Percentiles rank a stretch among this genome's conserved stretches.
phyloP scores from a whole-genome alignment of 2,797 vertebrate genomes.

The Apodemus agrarius region DNA sequence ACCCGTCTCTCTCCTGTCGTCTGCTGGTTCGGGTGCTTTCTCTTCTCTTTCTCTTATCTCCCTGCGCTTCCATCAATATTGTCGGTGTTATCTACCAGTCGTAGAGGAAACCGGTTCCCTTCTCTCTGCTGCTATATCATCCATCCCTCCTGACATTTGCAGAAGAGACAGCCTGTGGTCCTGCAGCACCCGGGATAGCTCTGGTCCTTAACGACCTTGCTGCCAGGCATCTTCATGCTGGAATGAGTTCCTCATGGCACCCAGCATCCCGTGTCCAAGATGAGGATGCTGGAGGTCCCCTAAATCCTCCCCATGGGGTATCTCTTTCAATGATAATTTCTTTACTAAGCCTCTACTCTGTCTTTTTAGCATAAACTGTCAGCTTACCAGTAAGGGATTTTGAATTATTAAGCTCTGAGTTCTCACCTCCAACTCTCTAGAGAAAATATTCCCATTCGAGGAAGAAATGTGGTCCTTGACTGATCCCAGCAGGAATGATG shows the following conservation, averaged over 20 bases:
- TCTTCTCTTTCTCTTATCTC: conserved; percentile 32
- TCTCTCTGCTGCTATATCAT: conserved; percentile 1
- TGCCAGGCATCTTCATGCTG: not conserved
- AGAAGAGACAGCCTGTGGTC: conserved; percentile 3
- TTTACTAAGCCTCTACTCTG: not conserved
- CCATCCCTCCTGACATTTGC: not conserved
- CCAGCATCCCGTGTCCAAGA: not conserved
- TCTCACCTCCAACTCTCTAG: not conserved
- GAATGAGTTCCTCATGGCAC: not conserved
- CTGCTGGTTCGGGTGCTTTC: not conserved
- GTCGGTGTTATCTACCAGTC: conserved; percentile 25
- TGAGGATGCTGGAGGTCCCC: not conserved
- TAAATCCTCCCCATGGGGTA: not conserved
- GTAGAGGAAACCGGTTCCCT: not conserved
- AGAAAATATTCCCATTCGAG: not conserved
- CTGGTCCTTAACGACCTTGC: not conserved
- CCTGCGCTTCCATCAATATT: conserved; percentile 38
- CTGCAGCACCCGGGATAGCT: not conserved
- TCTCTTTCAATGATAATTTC: not conserved
- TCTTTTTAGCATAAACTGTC: not conserved
- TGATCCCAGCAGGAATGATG: not conserved
- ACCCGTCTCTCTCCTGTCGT: not conserved
- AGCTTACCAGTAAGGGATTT: not conserved
- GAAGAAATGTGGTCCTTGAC: not conserved
- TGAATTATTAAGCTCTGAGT: conserved; percentile 25